Percentiles rank a stretch among this genome's conserved stretches.
Conservation (phyloP, 2,888 invertebrate species). For the Hyposoter didymator region DNA sequence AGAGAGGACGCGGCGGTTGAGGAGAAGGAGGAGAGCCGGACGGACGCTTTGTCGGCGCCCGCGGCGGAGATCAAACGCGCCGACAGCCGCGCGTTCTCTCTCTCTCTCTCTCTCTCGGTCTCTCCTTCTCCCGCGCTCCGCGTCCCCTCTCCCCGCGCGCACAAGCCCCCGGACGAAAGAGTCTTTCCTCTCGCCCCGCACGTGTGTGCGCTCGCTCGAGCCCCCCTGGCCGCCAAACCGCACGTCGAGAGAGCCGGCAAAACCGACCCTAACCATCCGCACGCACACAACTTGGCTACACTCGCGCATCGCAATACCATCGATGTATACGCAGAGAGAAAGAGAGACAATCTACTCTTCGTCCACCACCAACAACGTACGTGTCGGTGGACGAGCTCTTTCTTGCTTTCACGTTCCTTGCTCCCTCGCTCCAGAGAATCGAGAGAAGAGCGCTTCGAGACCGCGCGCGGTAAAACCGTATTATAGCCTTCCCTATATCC, state of each 20-base stretch:
- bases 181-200: conserved; percentile 57
- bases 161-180: conserved; percentile 59
- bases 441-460: conserved; percentile 61
- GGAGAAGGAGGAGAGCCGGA: conserved; percentile 72
- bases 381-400: conserved; percentile 44
- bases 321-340: neutral
- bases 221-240: conserved; percentile 69
- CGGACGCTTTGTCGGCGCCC: conserved; percentile 83
- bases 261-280: conserved; percentile 72
- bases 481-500: conserved; percentile 79
- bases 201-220: conserved; percentile 53
- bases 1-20: conserved; percentile 49
- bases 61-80: conserved; percentile 83
- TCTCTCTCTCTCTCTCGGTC: conserved; percentile 65
- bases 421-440: conserved; percentile 50
- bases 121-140: conserved; percentile 44
- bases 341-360: conserved; percentile 11
- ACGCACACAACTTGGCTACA: conserved; percentile 7
- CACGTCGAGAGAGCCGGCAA: conserved; percentile 72
- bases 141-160: conserved; percentile 54
- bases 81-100: conserved; percentile 76
- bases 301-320: conserved; percentile 19
- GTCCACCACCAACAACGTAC: conserved; percentile 9
- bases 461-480: conserved; percentile 80
- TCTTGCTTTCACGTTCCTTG: conserved; percentile 55